Evolutionary conservation across 2,888 invertebrate species (phyloP).

Genomic region (Mesorhabditis belari): DNA sequence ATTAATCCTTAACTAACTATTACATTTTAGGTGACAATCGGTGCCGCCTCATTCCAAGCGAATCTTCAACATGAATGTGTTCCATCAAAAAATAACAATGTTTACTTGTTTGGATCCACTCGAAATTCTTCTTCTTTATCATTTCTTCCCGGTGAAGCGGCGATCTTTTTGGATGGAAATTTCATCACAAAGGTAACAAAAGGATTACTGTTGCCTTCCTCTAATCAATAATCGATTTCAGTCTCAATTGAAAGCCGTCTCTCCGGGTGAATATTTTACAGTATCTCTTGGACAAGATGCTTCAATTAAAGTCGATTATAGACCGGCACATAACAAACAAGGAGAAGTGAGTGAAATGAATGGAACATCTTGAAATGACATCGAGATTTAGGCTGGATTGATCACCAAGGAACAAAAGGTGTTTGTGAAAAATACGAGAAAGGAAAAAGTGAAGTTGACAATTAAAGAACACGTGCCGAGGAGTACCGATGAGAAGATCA

Average conservation of each 20-base stretch:
- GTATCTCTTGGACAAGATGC: constrained; percentile 55
- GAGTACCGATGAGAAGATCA: constrained; percentile 43
- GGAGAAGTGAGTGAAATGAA: constrained; percentile 29
- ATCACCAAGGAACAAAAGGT: constrained; percentile 38
- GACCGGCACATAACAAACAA: constrained; percentile 53
- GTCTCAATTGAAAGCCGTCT: constrained; percentile 49
- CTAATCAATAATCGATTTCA: constrained; percentile 5
- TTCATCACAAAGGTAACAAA: constrained; percentile 32
- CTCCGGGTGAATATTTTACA: constrained; percentile 54
- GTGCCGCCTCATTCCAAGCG: constrained; percentile 52
- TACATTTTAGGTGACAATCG: constrained; percentile 46
- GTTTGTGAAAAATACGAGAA: constrained; percentile 32
- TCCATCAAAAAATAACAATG: constrained; percentile 46
- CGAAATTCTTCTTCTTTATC: constrained; percentile 36
- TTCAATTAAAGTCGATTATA: constrained; percentile 53
- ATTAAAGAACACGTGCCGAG: constrained; percentile 41
- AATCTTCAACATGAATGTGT: constrained; percentile 52
- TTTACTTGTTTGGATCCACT: constrained; percentile 36
- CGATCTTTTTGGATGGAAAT: constrained; percentile 38
- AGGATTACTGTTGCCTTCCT: not conserved
- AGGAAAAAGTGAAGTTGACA: constrained; percentile 22
- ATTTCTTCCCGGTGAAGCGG: constrained; percentile 34
- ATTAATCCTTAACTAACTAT: not conserved
- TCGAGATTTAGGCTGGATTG: constrained; percentile 16
- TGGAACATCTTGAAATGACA: not conserved